phyloP scores from a whole-genome alignment of 2,888 invertebrate genomes.

The Caenorhabditis sp. region DNA sequence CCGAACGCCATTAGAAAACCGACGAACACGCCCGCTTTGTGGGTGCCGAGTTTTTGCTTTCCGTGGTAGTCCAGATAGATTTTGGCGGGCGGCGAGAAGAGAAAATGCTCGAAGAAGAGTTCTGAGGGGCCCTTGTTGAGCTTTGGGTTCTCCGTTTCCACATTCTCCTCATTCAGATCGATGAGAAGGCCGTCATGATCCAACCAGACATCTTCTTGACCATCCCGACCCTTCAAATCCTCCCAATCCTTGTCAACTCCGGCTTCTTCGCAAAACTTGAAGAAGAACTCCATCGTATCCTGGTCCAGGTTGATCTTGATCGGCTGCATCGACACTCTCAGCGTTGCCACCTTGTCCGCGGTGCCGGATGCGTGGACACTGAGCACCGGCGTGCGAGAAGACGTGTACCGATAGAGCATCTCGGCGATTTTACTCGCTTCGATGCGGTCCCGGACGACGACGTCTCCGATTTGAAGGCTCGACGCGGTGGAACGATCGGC shows the following conservation, averaged over 20 bases:
- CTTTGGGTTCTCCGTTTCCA: too few species aligned
- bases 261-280: constrained; percentile 85
- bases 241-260: constrained; percentile 11
- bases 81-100: constrained; percentile 93
- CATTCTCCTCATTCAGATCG: too few species aligned
- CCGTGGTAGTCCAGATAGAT: constrained; percentile 95
- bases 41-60: constrained; percentile 81
- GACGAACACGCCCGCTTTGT: constrained; percentile 84
- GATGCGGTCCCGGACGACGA: constrained; percentile 91
- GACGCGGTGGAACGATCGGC: too few species aligned
- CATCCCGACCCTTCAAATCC: background rate
- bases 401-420: constrained; percentile 85
- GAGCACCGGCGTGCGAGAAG: constrained; percentile 58
- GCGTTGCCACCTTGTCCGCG: constrained; percentile 65
- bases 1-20: constrained; percentile 82
- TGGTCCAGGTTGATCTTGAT: constrained; percentile 95
- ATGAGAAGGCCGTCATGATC: background rate
- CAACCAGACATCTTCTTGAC: background rate
- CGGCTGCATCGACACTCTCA: constrained; percentile 84
- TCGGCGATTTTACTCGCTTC: constrained; percentile 92
- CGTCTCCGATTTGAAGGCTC: constrained; percentile 88
- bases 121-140: background rate
- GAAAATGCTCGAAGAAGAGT: constrained; percentile 81
- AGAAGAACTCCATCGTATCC: constrained; percentile 91
- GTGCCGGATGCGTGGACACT: constrained; percentile 68